Conservation (phyloP, 2,888 invertebrate species). For the Stramonita haemastoma region DNA sequence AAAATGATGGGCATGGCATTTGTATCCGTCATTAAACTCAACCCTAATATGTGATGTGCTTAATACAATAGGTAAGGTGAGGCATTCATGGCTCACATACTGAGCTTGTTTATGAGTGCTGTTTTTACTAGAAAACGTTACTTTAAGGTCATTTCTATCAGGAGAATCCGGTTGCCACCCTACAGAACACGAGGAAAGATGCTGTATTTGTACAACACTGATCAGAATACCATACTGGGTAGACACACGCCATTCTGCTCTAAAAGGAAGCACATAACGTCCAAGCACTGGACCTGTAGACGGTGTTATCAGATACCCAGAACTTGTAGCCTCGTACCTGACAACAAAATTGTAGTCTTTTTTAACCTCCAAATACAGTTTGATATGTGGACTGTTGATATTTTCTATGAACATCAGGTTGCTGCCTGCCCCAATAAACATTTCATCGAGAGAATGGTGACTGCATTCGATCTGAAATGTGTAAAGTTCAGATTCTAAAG, state of each 20-base stretch:
- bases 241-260: not conserved
- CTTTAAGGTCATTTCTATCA: not conserved
- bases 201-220: not conserved
- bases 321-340: not conserved
- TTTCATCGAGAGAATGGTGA: not conserved
- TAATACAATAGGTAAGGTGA: too few species aligned
- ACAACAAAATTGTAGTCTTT: not conserved
- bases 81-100: too few species aligned
- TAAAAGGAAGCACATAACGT: not conserved
- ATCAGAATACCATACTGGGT: not conserved
- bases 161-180: not conserved
- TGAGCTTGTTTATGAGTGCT: too few species aligned
- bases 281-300: not conserved
- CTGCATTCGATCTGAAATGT: not conserved
- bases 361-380: not conserved
- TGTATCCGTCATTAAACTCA: too few species aligned
- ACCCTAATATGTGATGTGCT: too few species aligned
- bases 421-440: not conserved
- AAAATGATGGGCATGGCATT: too few species aligned
- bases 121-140: too few species aligned
- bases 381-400: not conserved
- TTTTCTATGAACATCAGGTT: not conserved
- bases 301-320: not conserved
- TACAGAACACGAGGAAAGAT: not conserved
- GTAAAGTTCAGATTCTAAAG: not conserved